Percentiles rank a stretch among this genome's conserved stretches.
Evolutionary conservation across 2,797 vertebrate genomes (phyloP).

Genomic region (Pseudochirops cupreus): DNA sequence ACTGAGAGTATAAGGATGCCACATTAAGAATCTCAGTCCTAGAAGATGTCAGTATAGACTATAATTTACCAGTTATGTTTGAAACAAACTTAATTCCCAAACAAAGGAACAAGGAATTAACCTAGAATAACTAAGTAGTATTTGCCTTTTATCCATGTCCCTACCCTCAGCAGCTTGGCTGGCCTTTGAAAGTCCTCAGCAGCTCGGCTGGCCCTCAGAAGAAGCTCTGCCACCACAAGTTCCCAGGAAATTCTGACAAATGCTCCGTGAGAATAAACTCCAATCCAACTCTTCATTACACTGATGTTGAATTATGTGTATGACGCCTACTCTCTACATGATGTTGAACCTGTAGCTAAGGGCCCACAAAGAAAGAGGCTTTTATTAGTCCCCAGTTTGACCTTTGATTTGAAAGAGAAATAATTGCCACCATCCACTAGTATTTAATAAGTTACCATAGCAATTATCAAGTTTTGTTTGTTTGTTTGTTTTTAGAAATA

Average conservation of each 20-base stretch:
- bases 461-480: background rate
- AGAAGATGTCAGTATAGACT: background rate
- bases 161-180: too few relatives aligned
- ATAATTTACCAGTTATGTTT: background rate
- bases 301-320: background rate
- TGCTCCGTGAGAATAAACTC: background rate
- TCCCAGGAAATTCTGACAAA: too few relatives aligned
- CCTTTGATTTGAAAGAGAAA: background rate
- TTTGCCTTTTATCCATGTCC: background rate
- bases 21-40: background rate
- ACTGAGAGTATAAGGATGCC: background rate
- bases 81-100: background rate
- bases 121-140: background rate
- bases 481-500: background rate
- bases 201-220: background rate
- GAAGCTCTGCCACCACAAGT: too few relatives aligned
- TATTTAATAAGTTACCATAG: background rate
- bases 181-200: too few relatives aligned
- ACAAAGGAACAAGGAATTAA: background rate
- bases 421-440: background rate
- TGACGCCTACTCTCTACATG: background rate
- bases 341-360: background rate
- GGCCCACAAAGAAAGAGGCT: background rate
- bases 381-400: background rate
- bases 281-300: background rate